phyloP scores from a whole-genome alignment of 2,888 invertebrate genomes.

The Cataglyphis livida region DNA sequence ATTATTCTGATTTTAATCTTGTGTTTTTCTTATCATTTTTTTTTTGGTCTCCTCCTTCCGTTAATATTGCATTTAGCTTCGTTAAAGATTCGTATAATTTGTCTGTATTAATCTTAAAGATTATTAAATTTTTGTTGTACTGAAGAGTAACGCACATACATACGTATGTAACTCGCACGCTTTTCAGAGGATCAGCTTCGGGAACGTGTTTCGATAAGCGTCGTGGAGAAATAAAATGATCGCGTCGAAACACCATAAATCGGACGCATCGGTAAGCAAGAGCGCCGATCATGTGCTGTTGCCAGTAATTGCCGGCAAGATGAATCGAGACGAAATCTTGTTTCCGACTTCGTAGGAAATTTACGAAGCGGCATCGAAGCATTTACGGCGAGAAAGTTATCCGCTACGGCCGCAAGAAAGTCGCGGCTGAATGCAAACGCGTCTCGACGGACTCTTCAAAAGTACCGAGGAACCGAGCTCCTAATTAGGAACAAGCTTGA shows the following conservation, averaged over 20 bases:
- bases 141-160: not conserved
- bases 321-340: constrained; percentile 76
- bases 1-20: not conserved
- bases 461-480: constrained; percentile 67
- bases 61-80: not conserved
- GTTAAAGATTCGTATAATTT: not conserved
- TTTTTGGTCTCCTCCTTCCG: not conserved
- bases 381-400: constrained; percentile 80
- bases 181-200: not conserved
- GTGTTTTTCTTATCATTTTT: not conserved
- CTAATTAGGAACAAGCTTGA: constrained; percentile 73
- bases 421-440: constrained; percentile 68
- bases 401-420: constrained; percentile 67
- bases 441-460: constrained; percentile 60
- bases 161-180: not conserved
- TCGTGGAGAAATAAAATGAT: constrained; percentile 69
- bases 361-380: constrained; percentile 70
- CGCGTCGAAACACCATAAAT: constrained; percentile 73
- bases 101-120: not conserved
- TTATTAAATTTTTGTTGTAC: not conserved
- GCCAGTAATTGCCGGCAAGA: constrained; percentile 76
- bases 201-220: constrained; percentile 15
- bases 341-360: constrained; percentile 76
- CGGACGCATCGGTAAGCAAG: constrained; percentile 66
- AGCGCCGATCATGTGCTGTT: constrained; percentile 75